These are phyloP conservation scores for Thaumetopoea pityocampa DNA, from an alignment of 1,140 invertebrate genomes.

Conservation along the genomic window DNA sequence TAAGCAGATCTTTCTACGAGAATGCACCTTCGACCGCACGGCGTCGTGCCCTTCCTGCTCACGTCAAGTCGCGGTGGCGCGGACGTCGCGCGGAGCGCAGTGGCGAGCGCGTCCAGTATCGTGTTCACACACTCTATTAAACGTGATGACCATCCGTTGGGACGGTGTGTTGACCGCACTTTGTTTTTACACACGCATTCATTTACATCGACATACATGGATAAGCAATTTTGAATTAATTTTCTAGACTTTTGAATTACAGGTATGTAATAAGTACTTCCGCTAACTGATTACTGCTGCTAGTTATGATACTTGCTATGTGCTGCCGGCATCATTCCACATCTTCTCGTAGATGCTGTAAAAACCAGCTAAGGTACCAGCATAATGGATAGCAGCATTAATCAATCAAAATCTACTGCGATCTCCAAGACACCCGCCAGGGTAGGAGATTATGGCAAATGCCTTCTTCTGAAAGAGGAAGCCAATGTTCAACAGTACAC, in stretches of 20 bases:
- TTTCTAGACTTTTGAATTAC: not conserved
- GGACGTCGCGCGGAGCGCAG: constrained; percentile 29
- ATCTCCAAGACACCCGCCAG: too few species aligned
- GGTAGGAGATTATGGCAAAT: too few species aligned
- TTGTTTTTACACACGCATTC: constrained; percentile 15
- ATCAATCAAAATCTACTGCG: too few species aligned
- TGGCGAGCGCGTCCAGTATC: constrained; percentile 40
- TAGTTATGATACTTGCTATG: too few species aligned
- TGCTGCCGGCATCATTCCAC: too few species aligned
- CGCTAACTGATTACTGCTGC: not conserved
- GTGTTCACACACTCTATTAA: constrained; percentile 65
- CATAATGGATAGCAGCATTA: too few species aligned
- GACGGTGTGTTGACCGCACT: constrained; percentile 41
- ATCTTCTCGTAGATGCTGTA: too few species aligned
- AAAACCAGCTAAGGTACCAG: too few species aligned
- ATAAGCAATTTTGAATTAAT: not conserved
- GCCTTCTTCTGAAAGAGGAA: too few species aligned
- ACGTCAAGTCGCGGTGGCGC: constrained; percentile 23
- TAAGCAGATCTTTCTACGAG: too few species aligned
- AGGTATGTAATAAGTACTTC: not conserved
- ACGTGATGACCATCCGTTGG: constrained; percentile 47
- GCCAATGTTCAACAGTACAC: too few species aligned
- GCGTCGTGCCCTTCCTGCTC: constrained; percentile 36
- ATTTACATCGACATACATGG: constrained; percentile 3
- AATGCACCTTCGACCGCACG: too few species aligned